Evolutionary conservation across 2,888 invertebrate genomes (phyloP).

Genomic region (Drosophila lutescens): DNA sequence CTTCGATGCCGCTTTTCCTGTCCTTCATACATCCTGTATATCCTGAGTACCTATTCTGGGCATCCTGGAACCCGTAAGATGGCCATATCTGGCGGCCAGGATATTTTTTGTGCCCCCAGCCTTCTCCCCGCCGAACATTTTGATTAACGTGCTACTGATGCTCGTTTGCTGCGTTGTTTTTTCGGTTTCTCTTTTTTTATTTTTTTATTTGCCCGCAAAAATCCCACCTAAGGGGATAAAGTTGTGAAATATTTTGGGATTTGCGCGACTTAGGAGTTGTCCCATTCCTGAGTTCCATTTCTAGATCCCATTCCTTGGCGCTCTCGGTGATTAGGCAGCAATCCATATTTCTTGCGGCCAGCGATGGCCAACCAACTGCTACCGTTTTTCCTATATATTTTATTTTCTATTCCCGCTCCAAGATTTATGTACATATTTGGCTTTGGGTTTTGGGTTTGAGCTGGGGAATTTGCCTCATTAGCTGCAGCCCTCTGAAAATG

Average conservation of each 20-base stretch:
- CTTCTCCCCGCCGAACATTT: constrained; percentile 68
- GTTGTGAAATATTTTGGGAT: constrained; percentile 81
- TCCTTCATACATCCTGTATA: constrained; percentile 1
- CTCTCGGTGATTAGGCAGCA: constrained; percentile 76
- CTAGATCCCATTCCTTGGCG: background rate
- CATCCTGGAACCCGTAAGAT: constrained; percentile 22
- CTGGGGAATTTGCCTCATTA: constrained; percentile 63
- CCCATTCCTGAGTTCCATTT: constrained; percentile 12
- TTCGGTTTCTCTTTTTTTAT: constrained; percentile 25
- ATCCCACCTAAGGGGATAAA: constrained; percentile 81
- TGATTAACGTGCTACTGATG: constrained; percentile 80
- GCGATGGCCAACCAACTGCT: constrained; percentile 58
- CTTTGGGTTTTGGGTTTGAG: constrained; percentile 18
- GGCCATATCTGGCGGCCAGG: constrained; percentile 58
- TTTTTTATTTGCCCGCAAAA: constrained; percentile 62
- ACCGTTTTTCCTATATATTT: constrained; percentile 38
- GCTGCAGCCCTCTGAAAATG: constrained; percentile 62
- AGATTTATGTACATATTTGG: constrained; percentile 76
- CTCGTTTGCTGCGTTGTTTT: constrained; percentile 54
- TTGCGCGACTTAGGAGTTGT: constrained; percentile 72
- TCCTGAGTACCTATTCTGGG: constrained; percentile 15
- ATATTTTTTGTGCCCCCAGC: constrained; percentile 17
- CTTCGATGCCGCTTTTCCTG: constrained; percentile 54
- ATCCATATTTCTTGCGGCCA: constrained; percentile 66
- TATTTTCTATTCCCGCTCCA: constrained; percentile 46